These are phyloP conservation scores for Pontoporia blainvillei DNA, from an alignment of 2,113 vertebrate genomes.

Conservation along the genomic window DNA sequence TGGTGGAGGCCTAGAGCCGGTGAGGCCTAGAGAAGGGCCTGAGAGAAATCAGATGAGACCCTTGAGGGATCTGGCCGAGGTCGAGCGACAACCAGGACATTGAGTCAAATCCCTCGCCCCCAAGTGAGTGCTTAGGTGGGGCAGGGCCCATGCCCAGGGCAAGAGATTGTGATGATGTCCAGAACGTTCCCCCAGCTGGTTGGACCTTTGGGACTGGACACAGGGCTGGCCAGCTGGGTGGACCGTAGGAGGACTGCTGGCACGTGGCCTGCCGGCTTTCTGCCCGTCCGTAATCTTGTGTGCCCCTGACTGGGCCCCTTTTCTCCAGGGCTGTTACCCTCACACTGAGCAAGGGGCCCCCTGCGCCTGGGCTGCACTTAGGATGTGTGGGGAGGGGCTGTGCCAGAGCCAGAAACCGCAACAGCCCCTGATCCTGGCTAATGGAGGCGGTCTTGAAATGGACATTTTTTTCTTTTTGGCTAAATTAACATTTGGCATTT, in stretches of 20 bases:
- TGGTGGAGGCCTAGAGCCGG: not conserved
- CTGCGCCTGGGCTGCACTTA: not conserved
- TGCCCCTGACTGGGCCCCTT: not conserved
- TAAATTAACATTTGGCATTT: slow-evolving; percentile 76
- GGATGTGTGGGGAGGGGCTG: not conserved
- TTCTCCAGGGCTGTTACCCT: not conserved
- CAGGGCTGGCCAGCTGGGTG: slow-evolving; percentile 25
- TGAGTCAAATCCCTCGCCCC: not conserved
- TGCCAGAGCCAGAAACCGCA: not conserved
- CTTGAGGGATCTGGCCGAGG: not conserved
- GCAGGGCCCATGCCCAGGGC: not conserved
- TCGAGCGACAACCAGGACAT: not conserved
- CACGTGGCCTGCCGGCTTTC: slow-evolving; percentile 13
- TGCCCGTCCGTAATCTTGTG: not conserved
- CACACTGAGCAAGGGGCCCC: not conserved
- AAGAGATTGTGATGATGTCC: not conserved
- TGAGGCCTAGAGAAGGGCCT: not conserved
- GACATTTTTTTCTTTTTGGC: slow-evolving; percentile 69
- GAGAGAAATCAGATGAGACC: not conserved
- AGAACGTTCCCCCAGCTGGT: not conserved
- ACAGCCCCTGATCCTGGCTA: slow-evolving; percentile 21
- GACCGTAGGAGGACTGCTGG: slow-evolving; percentile 22
- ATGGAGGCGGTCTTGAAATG: slow-evolving; percentile 25
- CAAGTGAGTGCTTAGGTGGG: not conserved
- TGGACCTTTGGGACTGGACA: not conserved